Evolutionary conservation across 1,140 invertebrate species (phyloP), one percentile per base, ranked within the genome.

Genomic region (Trialeurodes vaporariorum): DNA sequence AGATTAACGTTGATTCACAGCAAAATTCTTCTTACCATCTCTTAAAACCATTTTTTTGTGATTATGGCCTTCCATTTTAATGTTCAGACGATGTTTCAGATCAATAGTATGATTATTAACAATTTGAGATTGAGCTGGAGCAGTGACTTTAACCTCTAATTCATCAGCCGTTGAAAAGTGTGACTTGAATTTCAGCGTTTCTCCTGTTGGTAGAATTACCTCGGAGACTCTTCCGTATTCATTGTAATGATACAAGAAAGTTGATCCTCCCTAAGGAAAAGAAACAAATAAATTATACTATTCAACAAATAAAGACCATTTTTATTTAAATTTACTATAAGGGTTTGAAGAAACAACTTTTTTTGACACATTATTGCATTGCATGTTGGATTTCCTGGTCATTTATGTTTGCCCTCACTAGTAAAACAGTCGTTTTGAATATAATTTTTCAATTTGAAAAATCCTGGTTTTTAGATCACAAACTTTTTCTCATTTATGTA

Each of bases 191-290:
- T 87, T 84, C 21, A 94, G 84, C 66, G 87, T 88, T 80, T 96
- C 93, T 64, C 94, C 94, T 69, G 92, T 95, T 23, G 94, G 92
- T 72, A 95, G 82, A 61, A 93, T 90, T 25, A 93, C 87, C 71
- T 88, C 86, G 0, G 86, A 87, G 5, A 94, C 86, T 27, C 94
- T 83, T 5, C 93, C 94, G 64, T 93, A 83, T 74, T 86, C 84
- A 72, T 96, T 91, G 72, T 96, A 96, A 73, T 90, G 87, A 75
- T 95, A 96, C 67, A 94, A 87, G 68, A 89, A 93, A 0, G 91
- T 92, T 77, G 93, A 86, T n/a, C 87, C 86, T 68, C 88, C 89
- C 87, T 88, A 72, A 59, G 83, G 69, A 71, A 64, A 65, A 58
- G n/a, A 67, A 65, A 68, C 27, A 67, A 59, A 69, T 67, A 62